phyloP scores from a whole-genome alignment of 2,797 vertebrate genomes.

The Dromococcyx pavoninus region DNA sequence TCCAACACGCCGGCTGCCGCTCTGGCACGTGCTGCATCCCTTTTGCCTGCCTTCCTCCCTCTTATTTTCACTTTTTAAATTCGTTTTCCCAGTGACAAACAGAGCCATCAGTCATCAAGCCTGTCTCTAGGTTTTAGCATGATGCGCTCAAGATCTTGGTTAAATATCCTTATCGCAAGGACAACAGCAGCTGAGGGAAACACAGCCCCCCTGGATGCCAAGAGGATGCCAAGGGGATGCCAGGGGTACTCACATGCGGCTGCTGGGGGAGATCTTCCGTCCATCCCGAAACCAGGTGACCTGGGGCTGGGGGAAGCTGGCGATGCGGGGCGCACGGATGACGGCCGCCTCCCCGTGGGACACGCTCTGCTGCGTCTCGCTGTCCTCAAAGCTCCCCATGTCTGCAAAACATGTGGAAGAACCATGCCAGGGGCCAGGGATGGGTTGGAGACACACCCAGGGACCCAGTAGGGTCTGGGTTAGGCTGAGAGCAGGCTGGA shows the following conservation, averaged over 20 bases:
- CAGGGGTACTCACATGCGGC: conserved; percentile 88
- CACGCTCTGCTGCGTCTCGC: conserved; percentile 82
- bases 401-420: conserved; percentile 66
- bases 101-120: conserved; percentile 29
- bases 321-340: conserved; percentile 85
- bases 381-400: conserved; percentile 96
- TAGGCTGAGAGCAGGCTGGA: neutral
- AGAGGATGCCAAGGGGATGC: too few species aligned
- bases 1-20: neutral
- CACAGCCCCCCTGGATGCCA: accelerated
- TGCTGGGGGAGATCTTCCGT: conserved; percentile 95
- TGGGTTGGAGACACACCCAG: accelerated
- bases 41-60: accelerated
- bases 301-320: conserved; percentile 94
- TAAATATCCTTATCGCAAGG: conserved; percentile 65
- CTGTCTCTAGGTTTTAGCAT: conserved; percentile 6
- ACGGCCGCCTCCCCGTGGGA: conserved; percentile 93
- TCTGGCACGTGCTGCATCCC: accelerated
- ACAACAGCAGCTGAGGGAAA: conserved; percentile 33
- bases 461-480: accelerated
- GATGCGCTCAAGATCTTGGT: conserved; percentile 13
- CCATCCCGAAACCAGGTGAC: conserved; percentile 97
- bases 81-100: conserved; percentile 38
- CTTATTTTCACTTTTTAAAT: neutral
- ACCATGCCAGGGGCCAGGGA: neutral